Evolutionary conservation across 1,140 invertebrate genomes (phyloP).

Genomic region (Matsumurasca onukii): DNA sequence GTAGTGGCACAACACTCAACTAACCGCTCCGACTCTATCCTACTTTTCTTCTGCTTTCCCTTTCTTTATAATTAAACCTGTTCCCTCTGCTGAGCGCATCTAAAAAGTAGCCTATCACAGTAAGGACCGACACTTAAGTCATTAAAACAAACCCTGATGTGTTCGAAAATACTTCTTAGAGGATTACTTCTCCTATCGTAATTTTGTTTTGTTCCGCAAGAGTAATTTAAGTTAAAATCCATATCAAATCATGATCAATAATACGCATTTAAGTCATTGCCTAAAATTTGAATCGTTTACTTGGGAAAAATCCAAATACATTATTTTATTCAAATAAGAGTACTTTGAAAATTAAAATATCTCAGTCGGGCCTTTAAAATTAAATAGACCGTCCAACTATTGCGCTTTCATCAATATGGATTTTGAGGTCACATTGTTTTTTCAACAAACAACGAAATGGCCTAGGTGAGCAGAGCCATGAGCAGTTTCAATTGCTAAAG

Average conservation of each 20-base stretch:
- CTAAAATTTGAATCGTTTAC: too few relatives aligned
- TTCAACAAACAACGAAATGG: too few relatives aligned
- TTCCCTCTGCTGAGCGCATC: neutral
- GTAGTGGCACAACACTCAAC: constrained; percentile 5
- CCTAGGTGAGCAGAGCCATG: too few relatives aligned
- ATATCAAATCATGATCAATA: neutral
- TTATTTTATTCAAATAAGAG: neutral
- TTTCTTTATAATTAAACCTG: constrained; percentile 3
- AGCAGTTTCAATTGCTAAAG: too few relatives aligned
- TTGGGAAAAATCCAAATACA: too few relatives aligned
- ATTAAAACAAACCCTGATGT: neutral
- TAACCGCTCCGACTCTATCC: neutral
- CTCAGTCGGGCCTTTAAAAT: too few relatives aligned
- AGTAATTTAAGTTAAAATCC: neutral
- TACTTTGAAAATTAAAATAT: too few relatives aligned
- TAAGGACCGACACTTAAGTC: neutral
- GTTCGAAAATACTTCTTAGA: neutral
- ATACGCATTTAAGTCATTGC: too few relatives aligned
- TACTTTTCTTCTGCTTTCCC: neutral
- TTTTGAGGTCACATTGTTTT: too few relatives aligned
- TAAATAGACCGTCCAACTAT: too few relatives aligned
- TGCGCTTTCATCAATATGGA: too few relatives aligned
- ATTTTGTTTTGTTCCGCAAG: neutral
- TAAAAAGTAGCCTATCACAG: neutral
- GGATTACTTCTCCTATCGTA: neutral